phyloP scores from a whole-genome alignment of 2,888 invertebrate genomes.

The Ellobium chinense region DNA sequence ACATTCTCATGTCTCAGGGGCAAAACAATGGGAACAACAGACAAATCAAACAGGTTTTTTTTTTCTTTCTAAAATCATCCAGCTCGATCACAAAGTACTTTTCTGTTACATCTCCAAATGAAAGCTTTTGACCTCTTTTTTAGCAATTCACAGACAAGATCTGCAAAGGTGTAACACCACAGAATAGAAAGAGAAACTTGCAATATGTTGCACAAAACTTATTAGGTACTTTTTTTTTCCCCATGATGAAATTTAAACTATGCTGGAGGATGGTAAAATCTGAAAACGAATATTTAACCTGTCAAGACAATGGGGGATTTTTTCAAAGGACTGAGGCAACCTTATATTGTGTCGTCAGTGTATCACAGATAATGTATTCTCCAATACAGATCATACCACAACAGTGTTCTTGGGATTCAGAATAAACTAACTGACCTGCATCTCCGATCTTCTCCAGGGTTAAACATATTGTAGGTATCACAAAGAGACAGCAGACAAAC shows the following conservation, averaged over 20 bases:
- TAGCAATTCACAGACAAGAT: too few species aligned
- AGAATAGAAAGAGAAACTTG: too few species aligned
- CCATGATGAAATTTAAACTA: neutral
- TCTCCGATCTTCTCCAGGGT: neutral
- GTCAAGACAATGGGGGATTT: neutral
- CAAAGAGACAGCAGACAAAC: neutral
- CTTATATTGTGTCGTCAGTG: neutral
- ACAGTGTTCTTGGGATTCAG: neutral
- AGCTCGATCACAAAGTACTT: neutral
- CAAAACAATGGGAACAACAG: neutral
- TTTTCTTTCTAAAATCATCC: neutral
- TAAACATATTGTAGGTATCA: neutral
- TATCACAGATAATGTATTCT: constrained; percentile 26
- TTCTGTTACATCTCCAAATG: neutral
- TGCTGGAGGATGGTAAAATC: neutral
- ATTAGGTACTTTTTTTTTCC: too few species aligned
- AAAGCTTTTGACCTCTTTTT: too few species aligned
- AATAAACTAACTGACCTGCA: neutral
- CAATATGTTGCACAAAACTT: too few species aligned
- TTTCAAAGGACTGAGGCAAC: neutral
- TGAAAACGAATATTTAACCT: neutral
- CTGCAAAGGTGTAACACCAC: too few species aligned
- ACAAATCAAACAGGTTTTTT: neutral
- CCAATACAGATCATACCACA: constrained; percentile 7
- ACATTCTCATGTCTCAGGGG: constrained; percentile 21